Evolutionary conservation across 2,888 invertebrate genomes (phyloP), one percentile per base, ranked within the genome.

Genomic region (Protodeltote pygarga): DNA sequence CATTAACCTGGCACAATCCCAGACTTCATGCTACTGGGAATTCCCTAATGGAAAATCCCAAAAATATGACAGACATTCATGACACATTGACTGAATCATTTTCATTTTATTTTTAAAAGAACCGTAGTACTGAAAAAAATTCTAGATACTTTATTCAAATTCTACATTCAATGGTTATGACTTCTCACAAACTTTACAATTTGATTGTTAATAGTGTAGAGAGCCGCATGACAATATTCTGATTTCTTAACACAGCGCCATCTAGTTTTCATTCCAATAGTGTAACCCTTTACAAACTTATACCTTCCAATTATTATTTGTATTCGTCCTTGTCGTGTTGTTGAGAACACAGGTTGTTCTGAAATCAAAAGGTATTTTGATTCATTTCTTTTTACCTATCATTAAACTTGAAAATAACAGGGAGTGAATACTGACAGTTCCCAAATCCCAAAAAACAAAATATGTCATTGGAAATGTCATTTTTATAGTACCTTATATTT

Each of bases 241-340:
- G 54, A 57, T 31, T 64, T 70, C 41, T 68, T 75, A 5, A 63
- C 39, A 32, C 81, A 79, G 5, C 76, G 71, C 81, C 81, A 81
- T 57, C 75, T 72, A 15, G 62, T 67, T 53, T 72, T 77, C 0
- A 13, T 10, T 0, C 53, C 63, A 5, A 11, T 38, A 2, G 42
- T 46, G 15, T 68, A 62, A 37, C 73, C 68, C n/a, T 55, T 62
- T 6, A 45, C 10, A 25, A 40, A 75, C 19, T 47, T 60, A 9
- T 62, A 38, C 1, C 32, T 19, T 2, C 49, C 61, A 2, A 65
- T 23, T 38, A 50, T 31, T n/a, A 77, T 50, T 0, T 40, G 27
- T 9, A 11, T 8, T 5, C 47, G 45, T 5, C 69, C 62, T 4
- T 45, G 32, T 1, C 13, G 11, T 19, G 11, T 44, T 3, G 13